Evolutionary conservation across 1,140 invertebrate genomes (phyloP).

Genomic region (Gonatopus flavifemur): DNA sequence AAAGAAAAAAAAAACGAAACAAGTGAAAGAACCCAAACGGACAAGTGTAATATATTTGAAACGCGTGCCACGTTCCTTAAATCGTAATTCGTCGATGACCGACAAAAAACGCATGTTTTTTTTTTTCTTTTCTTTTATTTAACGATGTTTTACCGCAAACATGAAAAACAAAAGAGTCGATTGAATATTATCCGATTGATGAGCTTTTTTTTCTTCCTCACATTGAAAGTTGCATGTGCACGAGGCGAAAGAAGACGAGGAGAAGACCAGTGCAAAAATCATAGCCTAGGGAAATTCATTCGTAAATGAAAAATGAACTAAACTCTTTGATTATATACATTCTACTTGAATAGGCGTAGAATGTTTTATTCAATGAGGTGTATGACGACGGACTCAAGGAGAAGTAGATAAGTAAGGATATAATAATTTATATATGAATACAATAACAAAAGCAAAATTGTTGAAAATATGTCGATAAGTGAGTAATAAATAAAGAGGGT

Average conservation of each 20-base stretch:
- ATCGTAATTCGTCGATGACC: too few relatives aligned
- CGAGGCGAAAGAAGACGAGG: background rate
- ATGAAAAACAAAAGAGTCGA: background rate
- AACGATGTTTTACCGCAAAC: too few relatives aligned
- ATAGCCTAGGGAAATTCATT: background rate
- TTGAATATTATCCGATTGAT: too few relatives aligned
- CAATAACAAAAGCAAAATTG: constrained; percentile 17
- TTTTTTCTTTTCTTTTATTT: too few relatives aligned
- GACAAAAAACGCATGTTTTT: too few relatives aligned
- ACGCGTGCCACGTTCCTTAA: too few relatives aligned
- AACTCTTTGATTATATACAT: constrained; percentile 22
- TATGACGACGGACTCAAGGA: constrained; percentile 9
- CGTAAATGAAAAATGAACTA: constrained; percentile 14
- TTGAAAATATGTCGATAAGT: constrained; percentile 32
- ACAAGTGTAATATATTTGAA: too few relatives aligned
- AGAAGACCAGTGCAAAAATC: background rate
- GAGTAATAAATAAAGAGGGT: constrained; percentile 21
- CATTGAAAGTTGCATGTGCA: constrained; percentile 12
- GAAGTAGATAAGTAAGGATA: constrained; percentile 26
- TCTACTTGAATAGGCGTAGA: constrained; percentile 5
- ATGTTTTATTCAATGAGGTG: constrained; percentile 22
- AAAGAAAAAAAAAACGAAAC: background rate
- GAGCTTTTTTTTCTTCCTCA: constrained; percentile 15
- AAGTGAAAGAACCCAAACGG: background rate
- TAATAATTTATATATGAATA: constrained; percentile 34